Evolutionary conservation across 2,888 invertebrate species (phyloP).

Genomic region (Cancer borealis): DNA sequence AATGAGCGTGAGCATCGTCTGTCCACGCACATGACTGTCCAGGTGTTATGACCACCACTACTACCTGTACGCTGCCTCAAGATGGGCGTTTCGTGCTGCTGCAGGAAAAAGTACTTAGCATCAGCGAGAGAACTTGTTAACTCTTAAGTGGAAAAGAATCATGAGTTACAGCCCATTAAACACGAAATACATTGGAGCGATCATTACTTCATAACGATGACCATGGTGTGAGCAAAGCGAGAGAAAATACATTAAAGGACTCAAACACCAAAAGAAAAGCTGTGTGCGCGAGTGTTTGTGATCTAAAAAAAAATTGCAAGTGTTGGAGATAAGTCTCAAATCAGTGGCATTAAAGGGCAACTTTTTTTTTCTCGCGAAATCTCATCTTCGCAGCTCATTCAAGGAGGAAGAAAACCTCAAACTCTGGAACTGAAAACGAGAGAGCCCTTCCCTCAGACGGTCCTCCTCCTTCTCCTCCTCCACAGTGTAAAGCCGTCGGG

Average conservation of each 20-base stretch:
- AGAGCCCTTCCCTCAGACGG: neutral
- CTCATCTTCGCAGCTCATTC: neutral
- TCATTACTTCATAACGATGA: neutral
- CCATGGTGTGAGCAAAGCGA: neutral
- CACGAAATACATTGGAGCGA: neutral
- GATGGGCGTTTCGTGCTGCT: neutral
- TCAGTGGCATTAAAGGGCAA: neutral
- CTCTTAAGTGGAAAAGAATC: neutral
- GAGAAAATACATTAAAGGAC: neutral
- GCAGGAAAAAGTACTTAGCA: neutral
- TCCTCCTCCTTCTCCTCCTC: neutral
- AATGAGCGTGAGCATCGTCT: neutral
- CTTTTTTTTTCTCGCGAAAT: neutral
- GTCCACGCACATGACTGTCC: neutral
- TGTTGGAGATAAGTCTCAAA: neutral
- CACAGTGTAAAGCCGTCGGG: neutral
- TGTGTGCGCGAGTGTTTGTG: neutral
- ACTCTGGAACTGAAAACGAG: slow-evolving; percentile 13
- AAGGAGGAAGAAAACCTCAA: slow-evolving; percentile 13
- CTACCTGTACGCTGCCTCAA: neutral
- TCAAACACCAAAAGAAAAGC: neutral
- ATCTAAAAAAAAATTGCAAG: neutral
- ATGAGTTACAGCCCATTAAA: neutral
- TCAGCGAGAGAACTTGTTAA: neutral
- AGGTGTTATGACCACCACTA: neutral